Conservation (phyloP, 1,140 invertebrate species). For the Zaprionus taronus region DNA sequence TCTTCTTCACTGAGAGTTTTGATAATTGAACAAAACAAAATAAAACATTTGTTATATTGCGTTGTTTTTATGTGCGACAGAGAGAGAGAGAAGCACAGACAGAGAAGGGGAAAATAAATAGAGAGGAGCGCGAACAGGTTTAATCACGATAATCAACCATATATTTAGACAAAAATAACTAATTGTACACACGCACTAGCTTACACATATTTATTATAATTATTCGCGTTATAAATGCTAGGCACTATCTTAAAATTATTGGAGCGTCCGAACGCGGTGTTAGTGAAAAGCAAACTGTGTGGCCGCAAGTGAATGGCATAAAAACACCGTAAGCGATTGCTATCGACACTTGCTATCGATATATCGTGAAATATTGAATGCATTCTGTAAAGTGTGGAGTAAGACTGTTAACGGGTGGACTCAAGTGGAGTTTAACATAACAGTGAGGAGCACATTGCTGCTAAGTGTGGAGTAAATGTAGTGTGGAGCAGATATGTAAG, state of each 20-base stretch:
- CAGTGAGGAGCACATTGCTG: neutral
- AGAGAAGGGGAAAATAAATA: neutral
- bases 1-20: constrained; percentile 53
- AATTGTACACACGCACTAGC: constrained; percentile 23
- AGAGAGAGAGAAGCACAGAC: neutral
- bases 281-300: constrained; percentile 49
- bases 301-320: constrained; percentile 9
- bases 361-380: neutral
- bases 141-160: constrained; percentile 13
- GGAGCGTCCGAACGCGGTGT: constrained; percentile 55
- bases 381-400: constrained; percentile 7
- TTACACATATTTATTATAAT: constrained; percentile 12
- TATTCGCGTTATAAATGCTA: constrained; percentile 51
- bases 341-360: neutral
- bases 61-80: constrained; percentile 26
- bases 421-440: too few species aligned
- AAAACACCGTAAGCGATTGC: neutral
- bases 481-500: neutral
- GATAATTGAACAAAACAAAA: constrained; percentile 32
- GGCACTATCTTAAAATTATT: constrained; percentile 58
- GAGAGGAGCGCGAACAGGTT: constrained; percentile 27
- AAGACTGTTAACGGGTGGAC: neutral
- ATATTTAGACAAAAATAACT: constrained; percentile 22
- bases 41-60: constrained; percentile 44
- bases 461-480: neutral